These are phyloP conservation scores for Colius striatus DNA, from an alignment of 2,113 vertebrate species.

Conservation along the genomic window DNA sequence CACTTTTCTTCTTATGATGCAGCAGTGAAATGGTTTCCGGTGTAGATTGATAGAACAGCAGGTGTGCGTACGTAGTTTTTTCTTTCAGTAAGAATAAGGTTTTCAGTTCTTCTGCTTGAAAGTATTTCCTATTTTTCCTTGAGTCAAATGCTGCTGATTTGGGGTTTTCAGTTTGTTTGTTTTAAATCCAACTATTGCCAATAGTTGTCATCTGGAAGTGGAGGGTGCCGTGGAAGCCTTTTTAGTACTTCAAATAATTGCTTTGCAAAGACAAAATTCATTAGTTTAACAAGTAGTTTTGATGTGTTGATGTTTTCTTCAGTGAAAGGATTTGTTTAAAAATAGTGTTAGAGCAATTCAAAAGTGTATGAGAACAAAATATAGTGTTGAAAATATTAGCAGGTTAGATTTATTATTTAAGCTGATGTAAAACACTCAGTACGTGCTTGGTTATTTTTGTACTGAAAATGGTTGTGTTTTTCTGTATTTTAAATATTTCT, in stretches of 20 bases:
- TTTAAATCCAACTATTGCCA: background rate
- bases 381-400: conserved; percentile 45
- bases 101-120: conserved; percentile 53
- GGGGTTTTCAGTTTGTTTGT: conserved; percentile 19
- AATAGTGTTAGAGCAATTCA: conserved; percentile 27
- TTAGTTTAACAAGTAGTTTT: conserved; percentile 48
- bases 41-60: conserved; percentile 78
- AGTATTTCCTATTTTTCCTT: conserved; percentile 53
- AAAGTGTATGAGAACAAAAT: background rate
- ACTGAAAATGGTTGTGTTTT: background rate
- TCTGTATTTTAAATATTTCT: background rate
- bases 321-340: conserved; percentile 48
- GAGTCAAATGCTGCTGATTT: background rate
- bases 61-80: conserved; percentile 68
- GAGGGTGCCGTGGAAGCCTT: background rate
- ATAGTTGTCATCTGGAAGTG: conserved; percentile 34
- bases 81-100: conserved; percentile 25
- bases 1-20: conserved; percentile 80
- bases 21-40: conserved; percentile 80
- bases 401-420: conserved; percentile 38
- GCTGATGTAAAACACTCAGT: conserved; percentile 24
- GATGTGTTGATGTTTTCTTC: conserved; percentile 25
- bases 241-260: conserved; percentile 39
- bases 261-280: conserved; percentile 34
- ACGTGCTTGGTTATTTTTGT: background rate